These are phyloP conservation scores for Peromyscus maniculatus DNA, from an alignment of 2,113 vertebrate genomes.

Conservation along the genomic window DNA sequence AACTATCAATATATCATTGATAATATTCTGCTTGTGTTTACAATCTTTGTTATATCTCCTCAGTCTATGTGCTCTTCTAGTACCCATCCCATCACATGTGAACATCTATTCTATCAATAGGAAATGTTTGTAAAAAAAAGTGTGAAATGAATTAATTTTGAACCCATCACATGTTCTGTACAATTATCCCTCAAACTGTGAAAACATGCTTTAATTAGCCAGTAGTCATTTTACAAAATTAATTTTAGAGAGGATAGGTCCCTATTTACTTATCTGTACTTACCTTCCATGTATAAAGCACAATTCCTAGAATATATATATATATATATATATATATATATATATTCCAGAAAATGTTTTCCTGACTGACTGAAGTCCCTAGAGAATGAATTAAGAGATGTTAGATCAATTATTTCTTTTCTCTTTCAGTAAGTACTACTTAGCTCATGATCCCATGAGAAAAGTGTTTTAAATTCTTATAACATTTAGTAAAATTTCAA, in stretches of 20 bases:
- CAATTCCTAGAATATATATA: background rate
- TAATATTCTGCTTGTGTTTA: background rate
- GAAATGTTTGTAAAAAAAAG: background rate
- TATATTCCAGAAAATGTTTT: background rate
- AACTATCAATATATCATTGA: background rate
- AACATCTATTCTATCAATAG: background rate
- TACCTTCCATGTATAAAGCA: background rate
- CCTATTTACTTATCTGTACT: background rate
- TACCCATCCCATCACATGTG: background rate
- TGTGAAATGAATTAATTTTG: constrained; percentile 33
- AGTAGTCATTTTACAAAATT: background rate
- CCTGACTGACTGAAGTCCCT: background rate
- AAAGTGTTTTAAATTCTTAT: background rate
- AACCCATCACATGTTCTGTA: background rate
- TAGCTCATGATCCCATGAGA: background rate
- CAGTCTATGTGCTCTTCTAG: background rate
- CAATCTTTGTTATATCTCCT: background rate
- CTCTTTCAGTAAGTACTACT: constrained; percentile 3
- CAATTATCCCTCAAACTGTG: background rate
- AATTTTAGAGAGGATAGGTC: background rate
- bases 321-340: no score
- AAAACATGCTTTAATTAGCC: background rate
- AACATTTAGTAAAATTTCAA: background rate
- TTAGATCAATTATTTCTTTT: constrained; percentile 35
- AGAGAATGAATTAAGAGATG: constrained; percentile 30